phyloP scores from a whole-genome alignment of 1,140 invertebrate species.

The Agraylea sexmaculata region DNA sequence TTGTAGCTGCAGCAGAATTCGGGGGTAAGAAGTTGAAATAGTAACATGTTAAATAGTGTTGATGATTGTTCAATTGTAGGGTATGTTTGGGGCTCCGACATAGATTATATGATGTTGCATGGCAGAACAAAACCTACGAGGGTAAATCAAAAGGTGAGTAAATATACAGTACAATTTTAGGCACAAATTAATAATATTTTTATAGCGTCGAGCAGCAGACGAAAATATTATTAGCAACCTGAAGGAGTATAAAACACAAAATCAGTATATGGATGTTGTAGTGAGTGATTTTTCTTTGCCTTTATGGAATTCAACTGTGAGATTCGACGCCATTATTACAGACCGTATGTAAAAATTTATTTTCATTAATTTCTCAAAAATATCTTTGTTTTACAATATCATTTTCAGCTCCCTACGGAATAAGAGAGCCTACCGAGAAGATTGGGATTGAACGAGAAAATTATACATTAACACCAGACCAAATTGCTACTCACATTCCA shows the following conservation, averaged over 20 bases:
- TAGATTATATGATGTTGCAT: slow-evolving; percentile 88
- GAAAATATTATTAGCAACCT: slow-evolving; percentile 82
- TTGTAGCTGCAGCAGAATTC: slow-evolving; percentile 83
- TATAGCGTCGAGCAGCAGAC: slow-evolving; percentile 48
- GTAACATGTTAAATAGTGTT: background rate
- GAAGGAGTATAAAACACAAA: slow-evolving; percentile 66
- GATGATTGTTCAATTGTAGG: slow-evolving; percentile 24
- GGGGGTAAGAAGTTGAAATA: slow-evolving; percentile 43
- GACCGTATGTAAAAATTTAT: slow-evolving; percentile 63
- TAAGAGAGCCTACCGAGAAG: slow-evolving; percentile 79
- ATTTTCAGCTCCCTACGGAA: slow-evolving; percentile 84
- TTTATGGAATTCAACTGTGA: slow-evolving; percentile 57
- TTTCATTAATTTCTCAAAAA: slow-evolving; percentile 16
- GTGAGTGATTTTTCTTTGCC: slow-evolving; percentile 81
- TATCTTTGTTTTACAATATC: slow-evolving; percentile 9
- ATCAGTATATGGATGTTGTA: slow-evolving; percentile 74
- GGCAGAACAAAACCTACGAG: slow-evolving; percentile 69
- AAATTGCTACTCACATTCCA: slow-evolving; percentile 62
- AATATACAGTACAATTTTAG: slow-evolving; percentile 1
- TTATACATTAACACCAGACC: slow-evolving; percentile 49
- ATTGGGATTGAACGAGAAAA: slow-evolving; percentile 55
- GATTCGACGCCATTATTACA: slow-evolving; percentile 82
- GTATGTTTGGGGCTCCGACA: slow-evolving; percentile 84
- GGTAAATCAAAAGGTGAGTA: slow-evolving; percentile 58
- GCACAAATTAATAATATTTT: slow-evolving; percentile 4